A percentile compares a stretch with the other conserved stretches of the same genome.
Conservation (phyloP, 2,888 invertebrate genomes). For the Elmis aenea region DNA sequence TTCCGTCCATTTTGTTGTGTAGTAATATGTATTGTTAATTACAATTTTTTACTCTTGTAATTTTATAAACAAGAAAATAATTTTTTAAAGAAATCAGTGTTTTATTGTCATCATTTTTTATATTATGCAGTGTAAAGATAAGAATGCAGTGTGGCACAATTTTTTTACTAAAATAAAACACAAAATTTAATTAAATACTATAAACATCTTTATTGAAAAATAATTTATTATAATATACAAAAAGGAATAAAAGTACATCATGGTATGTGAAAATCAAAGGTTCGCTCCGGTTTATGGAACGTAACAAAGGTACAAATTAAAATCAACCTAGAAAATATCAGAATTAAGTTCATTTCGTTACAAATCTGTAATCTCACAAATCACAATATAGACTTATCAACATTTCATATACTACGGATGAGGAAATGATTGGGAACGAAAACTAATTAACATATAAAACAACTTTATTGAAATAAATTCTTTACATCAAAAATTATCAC, state of each 20-base stretch:
- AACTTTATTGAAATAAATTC: slow-evolving; percentile 36
- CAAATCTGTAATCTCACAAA: slow-evolving; percentile 13
- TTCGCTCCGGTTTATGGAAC: slow-evolving; percentile 16
- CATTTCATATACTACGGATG: no score
- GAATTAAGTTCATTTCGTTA: slow-evolving; percentile 11
- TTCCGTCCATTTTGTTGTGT: no score
- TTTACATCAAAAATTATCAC: slow-evolving; percentile 32
- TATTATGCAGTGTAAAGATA: no score
- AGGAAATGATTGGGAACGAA: slow-evolving; percentile 20
- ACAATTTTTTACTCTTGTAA: no score
- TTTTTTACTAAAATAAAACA: no score
- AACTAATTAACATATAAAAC: slow-evolving; percentile 17
- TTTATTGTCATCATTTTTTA: no score
- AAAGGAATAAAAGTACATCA: slow-evolving; percentile 26
- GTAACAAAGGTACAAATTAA: slow-evolving; percentile 10
- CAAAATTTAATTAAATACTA: slow-evolving; percentile 16
- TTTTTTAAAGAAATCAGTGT: no score
- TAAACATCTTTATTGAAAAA: slow-evolving; percentile 30
- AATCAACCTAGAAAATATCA: slow-evolving; percentile 18
- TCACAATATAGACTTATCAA: no score
- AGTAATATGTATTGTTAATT: no score
- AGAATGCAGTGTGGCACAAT: no score
- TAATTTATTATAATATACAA: slow-evolving; percentile 29
- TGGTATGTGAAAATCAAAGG: slow-evolving; percentile 21
- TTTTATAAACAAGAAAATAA: no score